phyloP scores from a whole-genome alignment of 2,888 invertebrate species.

The Rhorus exstirpatorius region DNA sequence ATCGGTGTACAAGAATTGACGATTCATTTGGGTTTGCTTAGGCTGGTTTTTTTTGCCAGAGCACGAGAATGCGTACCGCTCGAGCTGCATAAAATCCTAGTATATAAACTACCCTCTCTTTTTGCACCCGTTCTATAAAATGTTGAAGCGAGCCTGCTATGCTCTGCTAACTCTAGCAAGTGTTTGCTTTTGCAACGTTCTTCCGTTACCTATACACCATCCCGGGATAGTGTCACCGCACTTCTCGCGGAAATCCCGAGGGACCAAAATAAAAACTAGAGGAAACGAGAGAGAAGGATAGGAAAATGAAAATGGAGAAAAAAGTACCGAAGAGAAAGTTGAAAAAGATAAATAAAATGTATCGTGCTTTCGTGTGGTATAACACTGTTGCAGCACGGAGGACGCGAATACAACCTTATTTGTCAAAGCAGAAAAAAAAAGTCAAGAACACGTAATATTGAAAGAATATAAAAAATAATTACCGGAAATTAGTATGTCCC shows the following conservation, averaged over 20 bases:
- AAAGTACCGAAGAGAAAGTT: conserved; percentile 6
- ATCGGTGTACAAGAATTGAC: too few relatives aligned
- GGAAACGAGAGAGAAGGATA: neutral
- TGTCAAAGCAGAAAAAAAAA: conserved; percentile 18
- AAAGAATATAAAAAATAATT: conserved; percentile 24
- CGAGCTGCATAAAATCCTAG: too few relatives aligned
- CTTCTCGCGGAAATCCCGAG: conserved; percentile 38
- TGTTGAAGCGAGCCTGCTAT: conserved; percentile 4
- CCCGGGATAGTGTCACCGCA: conserved; percentile 17
- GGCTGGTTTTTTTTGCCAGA: too few relatives aligned
- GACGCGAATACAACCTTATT: too few relatives aligned
- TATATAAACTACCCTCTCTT: too few relatives aligned
- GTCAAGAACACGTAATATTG: neutral
- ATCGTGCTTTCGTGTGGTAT: conserved; percentile 24
- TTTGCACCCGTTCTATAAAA: conserved; percentile 3
- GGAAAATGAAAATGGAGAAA: conserved; percentile 3
- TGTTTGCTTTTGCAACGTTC: conserved; percentile 40
- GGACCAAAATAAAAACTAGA: conserved; percentile 31
- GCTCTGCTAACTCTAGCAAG: conserved; percentile 12
- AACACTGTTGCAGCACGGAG: too few relatives aligned
- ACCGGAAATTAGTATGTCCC: conserved; percentile 2
- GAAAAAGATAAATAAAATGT: conserved; percentile 35
- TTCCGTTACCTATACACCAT: conserved; percentile 36
- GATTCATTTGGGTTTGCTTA: too few relatives aligned
- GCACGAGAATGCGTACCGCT: too few relatives aligned